These are phyloP conservation scores for Porites evermanni DNA, from an alignment of 92 coral and sea anemone species.

Conservation along the genomic window DNA sequence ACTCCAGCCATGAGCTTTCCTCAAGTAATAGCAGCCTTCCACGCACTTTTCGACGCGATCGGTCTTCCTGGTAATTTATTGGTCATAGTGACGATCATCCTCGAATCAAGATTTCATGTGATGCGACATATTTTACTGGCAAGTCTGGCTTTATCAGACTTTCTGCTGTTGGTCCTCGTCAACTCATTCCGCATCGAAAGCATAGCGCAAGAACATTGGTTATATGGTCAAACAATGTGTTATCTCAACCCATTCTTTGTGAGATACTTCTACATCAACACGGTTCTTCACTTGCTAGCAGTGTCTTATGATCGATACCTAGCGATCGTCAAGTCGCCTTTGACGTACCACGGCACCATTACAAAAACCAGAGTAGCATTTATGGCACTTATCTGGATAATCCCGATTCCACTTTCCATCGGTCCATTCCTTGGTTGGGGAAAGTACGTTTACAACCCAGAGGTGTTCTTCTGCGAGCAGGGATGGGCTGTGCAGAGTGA, in stretches of 20 bases:
- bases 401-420: background rate
- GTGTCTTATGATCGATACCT: conserved; percentile 21
- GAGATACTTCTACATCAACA: conserved; percentile 9
- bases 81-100: background rate
- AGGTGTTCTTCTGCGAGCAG: background rate
- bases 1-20: background rate
- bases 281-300: background rate
- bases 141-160: conserved; percentile 9
- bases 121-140: conserved; percentile 13
- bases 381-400: background rate
- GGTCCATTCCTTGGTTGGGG: background rate
- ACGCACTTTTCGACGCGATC: background rate
- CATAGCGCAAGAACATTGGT: conserved; percentile 8
- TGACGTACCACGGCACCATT: conserved; percentile 23
- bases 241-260: background rate
- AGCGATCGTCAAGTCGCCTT: conserved; percentile 23
- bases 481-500: background rate
- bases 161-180: conserved; percentile 1
- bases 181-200: conserved; percentile 8
- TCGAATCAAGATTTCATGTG: background rate
- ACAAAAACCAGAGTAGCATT: conserved; percentile 6
- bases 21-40: background rate
- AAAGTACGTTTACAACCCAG: background rate
- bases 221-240: conserved; percentile 10
- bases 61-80: conserved; percentile 21